Evolutionary conservation across 1,140 invertebrate genomes (phyloP), one percentile per base, ranked within the genome.

Genomic region (Cherax quadricarinatus): DNA sequence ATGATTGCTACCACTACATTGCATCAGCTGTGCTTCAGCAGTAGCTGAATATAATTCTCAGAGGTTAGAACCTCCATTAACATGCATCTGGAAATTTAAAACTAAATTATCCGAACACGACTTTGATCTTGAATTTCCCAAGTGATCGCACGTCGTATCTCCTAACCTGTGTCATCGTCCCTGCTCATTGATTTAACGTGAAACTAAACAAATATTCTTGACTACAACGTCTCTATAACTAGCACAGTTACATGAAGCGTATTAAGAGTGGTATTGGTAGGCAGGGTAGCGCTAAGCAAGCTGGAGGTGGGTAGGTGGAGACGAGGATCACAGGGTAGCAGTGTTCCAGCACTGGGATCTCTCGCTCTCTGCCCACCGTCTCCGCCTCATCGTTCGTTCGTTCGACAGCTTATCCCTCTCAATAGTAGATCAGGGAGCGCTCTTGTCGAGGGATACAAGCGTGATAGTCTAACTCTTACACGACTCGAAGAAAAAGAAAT

Each of bases 401-500:
- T 88, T 88, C 86, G 86, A 88, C 75, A 75, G 60, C 41, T 80
- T 62, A 24, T 80, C 86, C 51, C 78, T 66, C n/a, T 60, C 49
- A 51, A 10, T 21, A 12, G 51, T 24, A 53, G 82, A 49, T 84
- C 82, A 84, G 70, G 51, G 18, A 84, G 82, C 82, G 49, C 53
- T 88, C 49, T 53, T 88, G 53, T n/a, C 75, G 70, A 88, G 86
- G 78, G 86, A 88, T 80, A 62, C 73, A 62, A 75, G 53, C 78
- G 51, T 88, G 75, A 88, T 57, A 80, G 24, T 81, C 86, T 30
- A 75, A 30, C 70, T 21, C 7, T 75, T 75, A 75, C 24, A 81
- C 53, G 86, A 81, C 70, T 88, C 86, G 86, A 88, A 84, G 57
- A n/a, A 84, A 84, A 30, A 84, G 24, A 84, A 84, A 24, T 84